These are phyloP conservation scores for Hyla sarda DNA, from an alignment of 2,113 vertebrate genomes.

Conservation along the genomic window DNA sequence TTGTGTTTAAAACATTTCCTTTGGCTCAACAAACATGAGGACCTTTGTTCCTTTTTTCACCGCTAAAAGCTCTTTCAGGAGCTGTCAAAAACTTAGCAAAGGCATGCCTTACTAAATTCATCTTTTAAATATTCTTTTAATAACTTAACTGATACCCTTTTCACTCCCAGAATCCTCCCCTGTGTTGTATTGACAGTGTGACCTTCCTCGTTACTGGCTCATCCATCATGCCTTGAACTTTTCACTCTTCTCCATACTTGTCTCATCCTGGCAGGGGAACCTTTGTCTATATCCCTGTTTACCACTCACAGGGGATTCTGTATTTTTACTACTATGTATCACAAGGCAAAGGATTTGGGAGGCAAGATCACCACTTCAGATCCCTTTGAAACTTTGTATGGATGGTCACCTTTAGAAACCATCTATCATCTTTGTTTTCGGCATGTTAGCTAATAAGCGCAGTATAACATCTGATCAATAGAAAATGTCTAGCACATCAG, in stretches of 20 bases:
- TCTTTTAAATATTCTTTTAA: conserved; percentile 64
- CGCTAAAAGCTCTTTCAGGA: conserved; percentile 48
- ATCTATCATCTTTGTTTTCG: conserved; percentile 78
- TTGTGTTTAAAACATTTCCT: conserved; percentile 43
- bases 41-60: conserved; percentile 56
- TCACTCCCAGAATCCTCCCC: conserved; percentile 76
- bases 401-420: conserved; percentile 75
- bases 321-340: conserved; percentile 60
- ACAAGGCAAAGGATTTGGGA: conserved; percentile 63
- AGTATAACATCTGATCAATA: conserved; percentile 59
- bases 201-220: conserved; percentile 85
- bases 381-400: conserved; percentile 79
- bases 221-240: conserved; percentile 98
- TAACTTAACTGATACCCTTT: conserved; percentile 64
- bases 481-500: conserved; percentile 61
- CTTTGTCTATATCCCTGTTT: conserved; percentile 84
- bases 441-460: conserved; percentile 65
- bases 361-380: conserved; percentile 75
- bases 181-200: conserved; percentile 84
- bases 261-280: conserved; percentile 79
- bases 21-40: conserved; percentile 52
- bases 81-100: conserved; percentile 57
- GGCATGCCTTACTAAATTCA: conserved; percentile 40
- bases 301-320: conserved; percentile 77
- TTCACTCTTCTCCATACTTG: conserved; percentile 78